phyloP scores from a whole-genome alignment of 2,888 invertebrate genomes.

The Cabera pusaria region DNA sequence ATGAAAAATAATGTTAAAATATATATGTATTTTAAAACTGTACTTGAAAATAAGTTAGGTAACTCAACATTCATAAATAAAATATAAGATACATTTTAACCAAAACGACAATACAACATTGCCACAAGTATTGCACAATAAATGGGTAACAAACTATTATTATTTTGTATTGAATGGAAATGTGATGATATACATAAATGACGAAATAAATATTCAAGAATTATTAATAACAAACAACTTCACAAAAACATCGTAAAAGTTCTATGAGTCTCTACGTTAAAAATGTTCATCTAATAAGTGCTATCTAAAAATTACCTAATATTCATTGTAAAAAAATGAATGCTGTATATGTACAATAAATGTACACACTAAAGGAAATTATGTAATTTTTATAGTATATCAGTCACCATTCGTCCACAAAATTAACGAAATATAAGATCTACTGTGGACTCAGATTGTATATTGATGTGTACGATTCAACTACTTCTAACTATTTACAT shows the following conservation, averaged over 20 bases:
- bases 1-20: not conserved
- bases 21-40: slow-evolving; percentile 4
- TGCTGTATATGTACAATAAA: no score
- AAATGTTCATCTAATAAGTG: slow-evolving; percentile 2
- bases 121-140: slow-evolving; percentile 14
- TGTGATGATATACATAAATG: no score
- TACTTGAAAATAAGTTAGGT: slow-evolving; percentile 11
- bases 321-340: no score
- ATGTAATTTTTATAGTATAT: no score
- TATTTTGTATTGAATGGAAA: slow-evolving; percentile 8
- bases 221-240: slow-evolving; percentile 3
- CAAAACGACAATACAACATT: slow-evolving; percentile 3
- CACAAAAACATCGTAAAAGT: slow-evolving; percentile 1
- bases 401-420: no score
- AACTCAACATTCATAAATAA: slow-evolving; percentile 2
- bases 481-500: slow-evolving; percentile 3
- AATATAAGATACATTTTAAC: slow-evolving; percentile 1
- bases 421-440: no score
- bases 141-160: slow-evolving; percentile 8
- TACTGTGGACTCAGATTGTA: no score
- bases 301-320: no score
- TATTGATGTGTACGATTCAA: not conserved
- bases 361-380: no score
- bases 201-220: slow-evolving; percentile 7
- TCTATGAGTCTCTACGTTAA: not conserved